Percentiles rank a stretch among this genome's conserved stretches.
Conservation (phyloP, 2,113 vertebrate genomes). For the Rutilus rutilus region DNA sequence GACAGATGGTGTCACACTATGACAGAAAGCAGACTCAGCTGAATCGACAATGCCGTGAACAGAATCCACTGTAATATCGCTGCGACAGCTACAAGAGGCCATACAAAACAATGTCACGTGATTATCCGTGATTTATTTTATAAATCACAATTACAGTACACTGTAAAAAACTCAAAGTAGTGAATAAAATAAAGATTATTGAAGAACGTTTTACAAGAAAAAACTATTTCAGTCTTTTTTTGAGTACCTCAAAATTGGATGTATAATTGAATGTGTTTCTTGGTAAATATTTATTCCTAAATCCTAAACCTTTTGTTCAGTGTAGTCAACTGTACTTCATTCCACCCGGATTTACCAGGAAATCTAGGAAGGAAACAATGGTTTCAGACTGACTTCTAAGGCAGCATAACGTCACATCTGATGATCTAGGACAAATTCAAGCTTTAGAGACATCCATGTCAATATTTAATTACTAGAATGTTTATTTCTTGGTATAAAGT, state of each 20-base stretch:
- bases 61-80: not conserved
- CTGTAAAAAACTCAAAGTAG: too few relatives aligned
- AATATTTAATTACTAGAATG: not conserved
- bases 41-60: not conserved
- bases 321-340: not conserved
- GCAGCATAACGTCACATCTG: not conserved
- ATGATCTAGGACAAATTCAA: slow-evolving; percentile 2
- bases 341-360: not conserved
- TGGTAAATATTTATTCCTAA: too few relatives aligned
- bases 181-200: too few relatives aligned
- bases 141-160: not conserved
- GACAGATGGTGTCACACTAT: slow-evolving; percentile 30
- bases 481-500: not conserved
- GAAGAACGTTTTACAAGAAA: too few relatives aligned
- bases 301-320: not conserved
- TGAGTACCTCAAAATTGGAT: too few relatives aligned
- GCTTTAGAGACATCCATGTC: not conserved
- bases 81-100: not conserved
- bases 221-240: too few relatives aligned
- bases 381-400: not conserved
- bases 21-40: slow-evolving; percentile 13
- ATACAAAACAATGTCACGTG: not conserved
- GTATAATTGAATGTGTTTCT: too few relatives aligned
- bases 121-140: not conserved
- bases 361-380: not conserved